Evolutionary conservation across 2,888 invertebrate genomes (phyloP).

Genomic region (Urechis unicinctus): DNA sequence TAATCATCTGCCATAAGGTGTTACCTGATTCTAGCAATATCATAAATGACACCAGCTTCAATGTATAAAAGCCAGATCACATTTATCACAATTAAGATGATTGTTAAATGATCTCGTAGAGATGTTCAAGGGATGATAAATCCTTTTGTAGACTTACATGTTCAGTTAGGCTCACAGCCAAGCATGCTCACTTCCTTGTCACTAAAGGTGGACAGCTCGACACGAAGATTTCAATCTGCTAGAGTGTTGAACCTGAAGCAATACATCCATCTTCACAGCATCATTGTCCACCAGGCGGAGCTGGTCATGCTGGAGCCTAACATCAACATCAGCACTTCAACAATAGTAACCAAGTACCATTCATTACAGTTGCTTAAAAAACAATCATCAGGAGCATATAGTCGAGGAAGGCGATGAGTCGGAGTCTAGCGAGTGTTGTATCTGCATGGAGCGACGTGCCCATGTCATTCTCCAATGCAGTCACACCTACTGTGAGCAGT

Average conservation of each 20-base stretch:
- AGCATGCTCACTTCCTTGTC: no score
- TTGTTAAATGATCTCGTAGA: no score
- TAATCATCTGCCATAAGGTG: slow-evolving; percentile 53
- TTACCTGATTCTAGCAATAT: not conserved
- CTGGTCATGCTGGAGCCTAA: slow-evolving; percentile 20
- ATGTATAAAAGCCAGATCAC: no score
- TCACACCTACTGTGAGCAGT: slow-evolving; percentile 65
- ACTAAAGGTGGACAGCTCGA: slow-evolving; percentile 52
- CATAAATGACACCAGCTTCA: not conserved
- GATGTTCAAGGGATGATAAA: no score
- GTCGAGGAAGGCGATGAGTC: slow-evolving; percentile 33
- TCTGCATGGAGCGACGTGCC: slow-evolving; percentile 66
- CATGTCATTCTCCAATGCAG: slow-evolving; percentile 66
- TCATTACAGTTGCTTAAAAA: not conserved
- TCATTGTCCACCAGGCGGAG: slow-evolving; percentile 39
- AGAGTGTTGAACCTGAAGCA: slow-evolving; percentile 61
- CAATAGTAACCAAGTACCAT: slow-evolving; percentile 37
- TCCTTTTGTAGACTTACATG: no score
- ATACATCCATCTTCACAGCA: slow-evolving; percentile 58
- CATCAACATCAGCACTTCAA: slow-evolving; percentile 31
- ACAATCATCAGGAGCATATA: not conserved
- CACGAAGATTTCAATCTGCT: slow-evolving; percentile 57
- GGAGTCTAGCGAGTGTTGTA: slow-evolving; percentile 59
- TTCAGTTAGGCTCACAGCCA: no score
- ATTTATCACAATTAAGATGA: no score